Evolutionary conservation across 2,113 vertebrate species (phyloP), one percentile per base, ranked within the genome.

Genomic region (Bos indicus): DNA sequence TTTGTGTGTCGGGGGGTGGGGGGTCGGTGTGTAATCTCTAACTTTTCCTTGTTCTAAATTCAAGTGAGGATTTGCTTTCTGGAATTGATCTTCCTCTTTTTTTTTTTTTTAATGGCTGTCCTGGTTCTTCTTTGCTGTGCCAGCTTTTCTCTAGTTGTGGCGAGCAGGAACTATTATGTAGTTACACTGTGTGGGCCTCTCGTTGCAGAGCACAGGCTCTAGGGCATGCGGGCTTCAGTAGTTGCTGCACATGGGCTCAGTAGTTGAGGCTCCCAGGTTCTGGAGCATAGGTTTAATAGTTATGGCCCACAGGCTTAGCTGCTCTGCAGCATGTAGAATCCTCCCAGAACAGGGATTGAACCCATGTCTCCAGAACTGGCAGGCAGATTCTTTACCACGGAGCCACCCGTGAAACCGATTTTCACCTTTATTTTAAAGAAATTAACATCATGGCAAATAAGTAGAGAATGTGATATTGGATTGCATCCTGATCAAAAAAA

Each of bases 391-490:
- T 43, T 43, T 74, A 43, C 71, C 36, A 43, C 1, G 0, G 36
- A 74, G 71, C 11, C 21, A 43, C 71, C 36, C 43, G 21, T 74
- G 36, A 74, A 40, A 74, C 71, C 11, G 2, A 14, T 5, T 5
- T 74, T 43, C 36, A 43, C 21, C 71, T 43, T 26, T 62, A 48
- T 84, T 87, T 88, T 87, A 74, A 74, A 86, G 52, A 82, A 93
- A 85, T 85, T 36, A 40, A 28, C 56, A 9, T 26, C 23, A 60
- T 71, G 7, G 87, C 14, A 54, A 78, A 84, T 57, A 93, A 90
- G 30, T 84, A 28, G 83, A 81, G 74, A 56, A 62, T 40, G 7
- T 30, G 12, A 36, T 13, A 19, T 10, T 88, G 56, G 21, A 74
- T 17, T 97, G 59, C 13, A 64, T 48, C 36, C 2, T 80, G 40